Conservation (phyloP, 2,888 invertebrate species). For the Pammene fasciana region DNA sequence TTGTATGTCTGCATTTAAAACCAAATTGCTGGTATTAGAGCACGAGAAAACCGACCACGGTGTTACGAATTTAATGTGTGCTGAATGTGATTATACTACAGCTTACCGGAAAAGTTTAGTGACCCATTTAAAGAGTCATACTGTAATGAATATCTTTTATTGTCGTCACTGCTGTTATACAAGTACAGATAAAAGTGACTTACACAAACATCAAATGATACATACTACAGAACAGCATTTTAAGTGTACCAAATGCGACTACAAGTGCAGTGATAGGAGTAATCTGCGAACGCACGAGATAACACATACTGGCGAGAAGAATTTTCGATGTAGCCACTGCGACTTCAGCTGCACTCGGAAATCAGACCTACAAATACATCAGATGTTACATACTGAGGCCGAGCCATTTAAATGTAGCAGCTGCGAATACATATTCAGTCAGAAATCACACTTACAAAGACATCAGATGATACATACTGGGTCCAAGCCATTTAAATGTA, state of each 20-base stretch:
- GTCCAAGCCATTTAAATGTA: not conserved
- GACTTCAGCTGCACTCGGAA: not conserved
- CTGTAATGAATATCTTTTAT: not conserved
- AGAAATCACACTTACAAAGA: not conserved
- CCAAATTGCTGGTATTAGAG: not conserved
- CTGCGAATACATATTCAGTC: not conserved
- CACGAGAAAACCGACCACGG: not conserved
- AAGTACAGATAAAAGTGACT: not conserved
- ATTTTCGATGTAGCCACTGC: not conserved
- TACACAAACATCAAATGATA: not conserved
- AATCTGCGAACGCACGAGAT: too few species aligned
- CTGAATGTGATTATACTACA: not conserved
- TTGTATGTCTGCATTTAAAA: not conserved
- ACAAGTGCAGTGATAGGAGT: too few species aligned
- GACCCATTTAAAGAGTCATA: not conserved
- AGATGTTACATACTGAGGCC: not conserved
- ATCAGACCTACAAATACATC: not conserved
- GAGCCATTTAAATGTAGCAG: not conserved
- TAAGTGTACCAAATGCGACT: too few species aligned
- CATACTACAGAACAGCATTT: not conserved
- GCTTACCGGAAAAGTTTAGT: not conserved
- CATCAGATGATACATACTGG: not conserved
- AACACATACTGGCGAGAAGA: not conserved
- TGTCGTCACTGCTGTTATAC: not conserved
- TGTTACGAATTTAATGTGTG: slow-evolving; percentile 3